These are phyloP conservation scores for Pseudocheirus occidentalis DNA, from an alignment of 2,797 vertebrate species.

Conservation along the genomic window DNA sequence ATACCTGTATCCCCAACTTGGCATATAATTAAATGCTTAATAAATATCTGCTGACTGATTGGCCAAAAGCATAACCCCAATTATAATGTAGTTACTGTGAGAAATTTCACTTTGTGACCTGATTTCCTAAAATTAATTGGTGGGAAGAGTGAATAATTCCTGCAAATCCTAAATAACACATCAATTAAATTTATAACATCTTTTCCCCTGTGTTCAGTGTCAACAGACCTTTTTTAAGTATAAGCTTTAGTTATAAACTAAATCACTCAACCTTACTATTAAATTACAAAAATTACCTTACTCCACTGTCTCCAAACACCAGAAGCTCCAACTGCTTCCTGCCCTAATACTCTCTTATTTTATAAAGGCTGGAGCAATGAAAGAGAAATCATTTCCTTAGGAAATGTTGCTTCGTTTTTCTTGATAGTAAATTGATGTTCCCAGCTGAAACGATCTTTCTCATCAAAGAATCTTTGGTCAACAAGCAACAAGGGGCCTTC, in stretches of 20 bases:
- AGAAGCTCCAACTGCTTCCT: not conserved
- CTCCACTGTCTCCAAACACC: not conserved
- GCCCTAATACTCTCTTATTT: rapidly evolving
- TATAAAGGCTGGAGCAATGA: not conserved
- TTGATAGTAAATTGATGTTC: conserved; percentile 43
- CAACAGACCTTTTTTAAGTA: not conserved
- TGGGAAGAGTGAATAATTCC: not conserved
- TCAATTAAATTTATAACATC: not conserved
- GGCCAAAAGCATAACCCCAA: not conserved
- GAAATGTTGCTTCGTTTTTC: not conserved
- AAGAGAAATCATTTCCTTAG: conserved; percentile 4
- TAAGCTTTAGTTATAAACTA: not conserved
- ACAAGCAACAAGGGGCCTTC: conserved; percentile 61
- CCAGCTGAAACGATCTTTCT: not conserved
- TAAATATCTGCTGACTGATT: not conserved
- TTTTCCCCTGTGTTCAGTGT: not conserved
- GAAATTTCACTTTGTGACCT: not conserved
- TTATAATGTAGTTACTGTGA: not conserved
- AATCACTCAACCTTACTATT: not conserved
- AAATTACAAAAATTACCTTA: not conserved
- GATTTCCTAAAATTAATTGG: not conserved
- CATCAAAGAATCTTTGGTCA: conserved; percentile 30
- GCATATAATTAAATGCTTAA: not conserved
- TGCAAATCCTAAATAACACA: not conserved
- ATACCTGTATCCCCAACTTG: not conserved